Evolutionary conservation across 2,888 invertebrate genomes (phyloP), one percentile per base, ranked within the genome.

Genomic region (Andricus quercusramuli): DNA sequence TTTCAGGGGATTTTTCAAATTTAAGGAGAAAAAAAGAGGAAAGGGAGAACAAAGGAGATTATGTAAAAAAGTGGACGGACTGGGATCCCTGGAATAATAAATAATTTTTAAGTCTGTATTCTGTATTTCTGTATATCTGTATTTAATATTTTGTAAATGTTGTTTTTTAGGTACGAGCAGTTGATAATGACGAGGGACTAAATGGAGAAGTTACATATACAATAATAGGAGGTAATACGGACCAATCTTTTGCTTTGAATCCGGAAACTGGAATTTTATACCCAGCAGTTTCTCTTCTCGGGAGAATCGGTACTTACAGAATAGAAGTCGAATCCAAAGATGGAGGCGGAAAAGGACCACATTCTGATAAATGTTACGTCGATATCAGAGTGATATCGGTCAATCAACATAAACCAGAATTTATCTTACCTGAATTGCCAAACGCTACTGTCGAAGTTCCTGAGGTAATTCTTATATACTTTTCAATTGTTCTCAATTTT

Each of bases 321-420:
- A 93, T 97, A 29, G 93, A 94, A 3, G 96, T 97, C n/a, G 95
- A 96, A 84, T 98, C 97, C 0, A 94, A 95, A 8, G 98, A 98
- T 92, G 95, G 94, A 5, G 95, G 94, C 17, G 96, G 96, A 0
- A 93, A 93, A 22, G 96, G 96, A 3, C 94, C 94, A 0, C 94
- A 95, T 89, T 93, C 93, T 0, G 97, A 96, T 89, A 93, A 93
- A 1, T 96, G 97, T 0, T 93, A 94, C n/a, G 96, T 98, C 3
- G 95, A 96, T 85, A 96, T 98, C 78, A 94, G 95, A 66, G 96
- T 97, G 51, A 93, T 96, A 29, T 96, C 96, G 81, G 96, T 97
- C 0, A 98, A 98, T 93, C 96, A 97, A 85, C 96, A 97, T 90
- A 95, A 96, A 70, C 98, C 98, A 0, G 94, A 95, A 80, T 98